A percentile compares a stretch with the other conserved stretches of the same genome.
Evolutionary conservation across 1,140 invertebrate species (phyloP).

Genomic region (Ctenoplectra terminalis): DNA sequence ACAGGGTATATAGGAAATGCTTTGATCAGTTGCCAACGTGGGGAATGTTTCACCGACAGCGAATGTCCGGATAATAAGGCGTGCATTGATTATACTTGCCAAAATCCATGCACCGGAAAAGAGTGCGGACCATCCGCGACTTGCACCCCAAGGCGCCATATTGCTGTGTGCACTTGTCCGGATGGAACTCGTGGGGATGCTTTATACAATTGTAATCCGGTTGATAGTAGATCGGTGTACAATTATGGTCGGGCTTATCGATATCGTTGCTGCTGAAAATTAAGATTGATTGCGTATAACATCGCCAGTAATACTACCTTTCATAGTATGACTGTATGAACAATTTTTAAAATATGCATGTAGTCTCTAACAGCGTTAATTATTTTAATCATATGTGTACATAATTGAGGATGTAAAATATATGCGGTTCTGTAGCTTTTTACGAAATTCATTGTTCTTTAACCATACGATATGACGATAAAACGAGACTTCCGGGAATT

Average conservation of each 20-base stretch:
- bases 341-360: background rate
- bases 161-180: constrained; percentile 93
- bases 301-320: background rate
- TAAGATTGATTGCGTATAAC: background rate
- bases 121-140: constrained; percentile 86
- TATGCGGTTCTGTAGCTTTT: background rate
- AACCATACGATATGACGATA: too few relatives aligned
- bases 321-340: background rate
- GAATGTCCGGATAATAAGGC: constrained; percentile 89
- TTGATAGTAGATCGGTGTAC: constrained; percentile 60
- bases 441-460: background rate
- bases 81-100: constrained; percentile 89
- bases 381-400: background rate
- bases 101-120: constrained; percentile 88
- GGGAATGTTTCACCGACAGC: constrained; percentile 89
- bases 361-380: background rate
- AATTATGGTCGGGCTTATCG: constrained; percentile 53
- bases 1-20: constrained; percentile 92
- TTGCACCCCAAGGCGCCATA: constrained; percentile 90
- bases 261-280: constrained; percentile 39
- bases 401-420: constrained; percentile 3
- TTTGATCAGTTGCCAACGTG: constrained; percentile 87
- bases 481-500: too few relatives aligned
- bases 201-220: constrained; percentile 80
- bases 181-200: constrained; percentile 93